Evolutionary conservation across 2,888 invertebrate species (phyloP), one percentile per base, ranked within the genome.

Genomic region (Drosophila mayaguana): DNA sequence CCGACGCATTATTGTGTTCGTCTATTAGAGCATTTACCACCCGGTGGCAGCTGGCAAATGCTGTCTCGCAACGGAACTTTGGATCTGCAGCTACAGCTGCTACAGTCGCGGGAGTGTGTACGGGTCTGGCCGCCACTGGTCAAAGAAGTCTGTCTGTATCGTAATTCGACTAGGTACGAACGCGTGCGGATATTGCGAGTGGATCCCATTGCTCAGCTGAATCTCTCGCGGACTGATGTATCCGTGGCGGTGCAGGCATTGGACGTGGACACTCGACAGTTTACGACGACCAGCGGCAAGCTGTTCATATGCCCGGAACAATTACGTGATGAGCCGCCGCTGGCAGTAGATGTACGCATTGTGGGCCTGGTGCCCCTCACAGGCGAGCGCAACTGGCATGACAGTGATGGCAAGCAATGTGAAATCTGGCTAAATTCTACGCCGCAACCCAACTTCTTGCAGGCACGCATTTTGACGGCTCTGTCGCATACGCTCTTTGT

Each of bases 1-100:
- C 83, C 83, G 0, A 62, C 63, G 0, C 83, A 84, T 25, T 78
- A 78, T 18, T 78, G 87, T 34, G 87, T 87, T 4, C 72, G 68
- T 11, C 16, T 83, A 12, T 14, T 74, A 51, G 89, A 86, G 45
- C 76, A 88, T n/a, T 40, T 72, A 51, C 68, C 70, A 1, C 46
- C 34, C 0, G 63, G 59, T 0, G 59, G 72, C 4, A 51, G 1
- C 11, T 83, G 83, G 83, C 34, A 51, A 8, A 0, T 3, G 0
- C 1, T 68, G 8, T 11, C 48, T 0, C 48, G 32, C 0, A 8
- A 20, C 2, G 7, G 36, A 0, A 11, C 60, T 2, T 14, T 75
- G 1, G 59, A 75, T 0, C 18, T 88, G 16, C 46, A 54, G 16
- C 25, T 72, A 2, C 71, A 74, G 34, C 7, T 68, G 16, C 12